These are phyloP conservation scores for Lampris incognitus DNA, from an alignment of 2,113 vertebrate species.

Conservation along the genomic window DNA sequence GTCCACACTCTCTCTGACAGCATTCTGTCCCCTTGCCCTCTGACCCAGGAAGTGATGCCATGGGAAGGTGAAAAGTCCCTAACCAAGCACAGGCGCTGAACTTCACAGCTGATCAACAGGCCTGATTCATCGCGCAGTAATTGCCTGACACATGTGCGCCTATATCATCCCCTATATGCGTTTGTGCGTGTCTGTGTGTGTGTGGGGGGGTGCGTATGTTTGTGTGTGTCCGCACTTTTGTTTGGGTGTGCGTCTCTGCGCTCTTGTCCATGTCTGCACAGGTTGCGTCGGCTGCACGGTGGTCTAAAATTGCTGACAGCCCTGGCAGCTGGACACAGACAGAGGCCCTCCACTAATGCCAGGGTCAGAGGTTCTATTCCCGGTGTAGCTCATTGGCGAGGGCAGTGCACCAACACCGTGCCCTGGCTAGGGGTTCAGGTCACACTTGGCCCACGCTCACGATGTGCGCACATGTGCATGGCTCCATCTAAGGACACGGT, in stretches of 20 bases:
- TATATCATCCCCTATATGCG: too few species aligned
- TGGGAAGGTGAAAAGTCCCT: neutral
- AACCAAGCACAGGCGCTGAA: too few species aligned
- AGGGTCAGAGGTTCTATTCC: neutral
- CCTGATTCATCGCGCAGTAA: too few species aligned
- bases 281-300: neutral
- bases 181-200: neutral
- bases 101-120: too few species aligned
- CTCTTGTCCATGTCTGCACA: neutral
- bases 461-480: neutral
- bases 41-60: neutral
- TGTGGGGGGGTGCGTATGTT: constrained; percentile 19
- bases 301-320: too few species aligned
- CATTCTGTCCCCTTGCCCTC: neutral
- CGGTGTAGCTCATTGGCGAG: neutral
- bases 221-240: constrained; percentile 5
- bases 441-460: neutral
- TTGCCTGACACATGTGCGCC: too few species aligned
- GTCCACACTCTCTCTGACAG: neutral
- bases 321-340: too few species aligned
- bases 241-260: too few species aligned
- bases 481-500: too few species aligned
- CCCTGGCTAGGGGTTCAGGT: constrained; percentile 17
- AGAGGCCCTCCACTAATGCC: too few species aligned
- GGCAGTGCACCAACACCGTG: neutral